Evolutionary conservation across 2,113 vertebrate species (phyloP).

Genomic region (Mola mola): DNA sequence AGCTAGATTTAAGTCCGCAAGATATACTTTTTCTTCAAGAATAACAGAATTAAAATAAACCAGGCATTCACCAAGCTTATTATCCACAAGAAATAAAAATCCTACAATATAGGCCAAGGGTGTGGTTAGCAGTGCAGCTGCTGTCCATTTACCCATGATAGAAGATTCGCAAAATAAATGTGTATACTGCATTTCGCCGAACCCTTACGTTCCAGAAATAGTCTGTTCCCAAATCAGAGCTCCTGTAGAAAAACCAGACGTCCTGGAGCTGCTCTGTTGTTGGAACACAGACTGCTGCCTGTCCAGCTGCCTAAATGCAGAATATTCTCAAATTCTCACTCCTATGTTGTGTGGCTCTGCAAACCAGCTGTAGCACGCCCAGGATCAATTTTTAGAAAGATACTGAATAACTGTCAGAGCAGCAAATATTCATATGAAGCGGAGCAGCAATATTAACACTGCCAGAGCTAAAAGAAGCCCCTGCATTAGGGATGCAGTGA

Average conservation of each 20-base stretch:
- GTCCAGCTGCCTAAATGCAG: constrained; percentile 31
- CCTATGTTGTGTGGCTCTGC: constrained; percentile 45
- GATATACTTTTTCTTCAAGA: background rate
- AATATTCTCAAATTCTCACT: constrained; percentile 64
- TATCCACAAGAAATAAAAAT: constrained; percentile 42
- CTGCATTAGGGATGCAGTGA: background rate
- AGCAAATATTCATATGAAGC: constrained; percentile 5
- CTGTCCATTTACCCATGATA: constrained; percentile 41
- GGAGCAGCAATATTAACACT: background rate
- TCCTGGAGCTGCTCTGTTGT: constrained; percentile 24
- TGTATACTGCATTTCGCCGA: constrained; percentile 14
- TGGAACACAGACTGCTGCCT: background rate
- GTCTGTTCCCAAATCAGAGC: background rate
- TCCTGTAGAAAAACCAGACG: constrained; percentile 19
- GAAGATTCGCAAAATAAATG: constrained; percentile 48
- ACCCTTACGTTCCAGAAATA: constrained; percentile 1
- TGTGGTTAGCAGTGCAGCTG: constrained; percentile 48
- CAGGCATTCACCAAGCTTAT: constrained; percentile 14
- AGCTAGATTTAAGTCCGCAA: background rate
- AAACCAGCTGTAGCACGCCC: constrained; percentile 61
- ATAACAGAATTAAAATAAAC: constrained; percentile 12
- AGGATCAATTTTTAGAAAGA: constrained; percentile 64
- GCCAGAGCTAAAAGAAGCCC: background rate
- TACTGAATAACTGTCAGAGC: constrained; percentile 40
- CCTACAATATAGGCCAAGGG: constrained; percentile 30